A percentile compares a stretch with the other conserved stretches of the same genome.
phyloP scores from a whole-genome alignment of 2,797 vertebrate species.

The Phoebastria nigripes region DNA sequence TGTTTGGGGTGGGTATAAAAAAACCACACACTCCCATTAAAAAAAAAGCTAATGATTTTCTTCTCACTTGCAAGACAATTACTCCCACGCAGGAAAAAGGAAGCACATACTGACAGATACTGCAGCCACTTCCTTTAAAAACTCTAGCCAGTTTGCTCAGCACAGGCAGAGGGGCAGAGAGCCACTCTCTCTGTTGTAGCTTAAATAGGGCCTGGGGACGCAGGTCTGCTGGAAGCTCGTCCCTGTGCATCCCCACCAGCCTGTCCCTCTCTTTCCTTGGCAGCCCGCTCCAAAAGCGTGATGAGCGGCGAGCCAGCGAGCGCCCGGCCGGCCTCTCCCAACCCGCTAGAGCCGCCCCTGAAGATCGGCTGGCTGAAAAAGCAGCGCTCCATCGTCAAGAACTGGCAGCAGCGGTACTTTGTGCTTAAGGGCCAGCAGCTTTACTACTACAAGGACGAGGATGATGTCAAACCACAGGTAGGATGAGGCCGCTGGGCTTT shows the following conservation, averaged over 20 bases:
- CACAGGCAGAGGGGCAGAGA: not conserved
- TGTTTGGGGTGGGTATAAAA: not conserved
- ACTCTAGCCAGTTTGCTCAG: slow-evolving; percentile 26
- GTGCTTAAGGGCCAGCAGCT: slow-evolving; percentile 86
- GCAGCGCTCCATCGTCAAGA: slow-evolving; percentile 91
- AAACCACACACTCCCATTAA: not conserved
- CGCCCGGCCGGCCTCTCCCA: slow-evolving; percentile 45
- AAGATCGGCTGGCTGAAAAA: slow-evolving; percentile 95
- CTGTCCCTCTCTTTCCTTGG: not conserved
- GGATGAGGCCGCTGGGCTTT: not conserved
- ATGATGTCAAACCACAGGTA: slow-evolving; percentile 88
- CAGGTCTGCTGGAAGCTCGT: rapidly evolving
- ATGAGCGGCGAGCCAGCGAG: slow-evolving; percentile 79
- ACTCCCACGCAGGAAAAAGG: slow-evolving; percentile 79
- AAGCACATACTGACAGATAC: slow-evolving; percentile 71
- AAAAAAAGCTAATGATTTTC: not conserved
- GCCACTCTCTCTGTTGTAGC: not conserved
- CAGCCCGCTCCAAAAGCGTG: slow-evolving; percentile 89
- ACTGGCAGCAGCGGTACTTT: slow-evolving; percentile 94
- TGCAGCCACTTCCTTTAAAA: slow-evolving; percentile 76
- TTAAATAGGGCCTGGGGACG: not conserved
- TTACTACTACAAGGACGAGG: slow-evolving; percentile 92
- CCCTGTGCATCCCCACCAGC: not conserved
- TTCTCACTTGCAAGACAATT: slow-evolving; percentile 59
- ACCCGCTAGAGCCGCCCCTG: slow-evolving; percentile 82